Evolutionary conservation across 2,797 vertebrate species (phyloP), one percentile per base, ranked within the genome.

Genomic region (Otolemur crassicaudatus): DNA sequence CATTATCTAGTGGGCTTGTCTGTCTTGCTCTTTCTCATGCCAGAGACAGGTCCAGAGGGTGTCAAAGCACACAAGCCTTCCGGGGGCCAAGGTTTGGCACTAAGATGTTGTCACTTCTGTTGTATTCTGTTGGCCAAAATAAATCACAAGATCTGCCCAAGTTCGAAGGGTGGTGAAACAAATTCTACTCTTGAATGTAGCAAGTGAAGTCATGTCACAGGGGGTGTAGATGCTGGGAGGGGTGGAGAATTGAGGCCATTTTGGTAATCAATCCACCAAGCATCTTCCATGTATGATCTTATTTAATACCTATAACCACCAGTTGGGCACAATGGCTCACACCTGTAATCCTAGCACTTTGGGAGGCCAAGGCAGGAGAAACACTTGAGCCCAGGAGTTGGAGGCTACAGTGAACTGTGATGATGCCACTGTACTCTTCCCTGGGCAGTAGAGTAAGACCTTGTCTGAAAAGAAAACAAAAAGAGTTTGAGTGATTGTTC

Each of bases 121-220:
- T 34, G n/a, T 20, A 73, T 87, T 79, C 90, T 43, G 2, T 75
- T 10, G 8, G 67, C 90, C 34, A 82, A 20, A 87, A 91, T 20
- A 79, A 75, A 82, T 87, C 89, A 89, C 70, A 90, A 69, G 43
- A 5, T 69, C 83, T 73, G 19, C 37, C 56, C 34, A n/a, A 76
- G 49, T 77, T 90, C 27, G 81, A 84, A 84, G 40, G 53, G 2
- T 73, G 3, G 70, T 37, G 61, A 29, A 60, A 76, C 49, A 80
- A 86, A 61, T 43, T 82, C 46, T 82, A 12, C 37, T 80, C 77
- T 90, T 87, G 60, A 95, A 95, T 73, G 77, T 13, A 76, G 40
- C 58, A 89, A 69, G 46, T 87, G 56, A 87, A 81, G 65, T 92
- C 53, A 12, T 76, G 46, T 90, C 27, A 34, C 76, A 56, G 81